Conservation (phyloP, 2,888 invertebrate genomes). For the Sinohyriopsis cumingii region DNA sequence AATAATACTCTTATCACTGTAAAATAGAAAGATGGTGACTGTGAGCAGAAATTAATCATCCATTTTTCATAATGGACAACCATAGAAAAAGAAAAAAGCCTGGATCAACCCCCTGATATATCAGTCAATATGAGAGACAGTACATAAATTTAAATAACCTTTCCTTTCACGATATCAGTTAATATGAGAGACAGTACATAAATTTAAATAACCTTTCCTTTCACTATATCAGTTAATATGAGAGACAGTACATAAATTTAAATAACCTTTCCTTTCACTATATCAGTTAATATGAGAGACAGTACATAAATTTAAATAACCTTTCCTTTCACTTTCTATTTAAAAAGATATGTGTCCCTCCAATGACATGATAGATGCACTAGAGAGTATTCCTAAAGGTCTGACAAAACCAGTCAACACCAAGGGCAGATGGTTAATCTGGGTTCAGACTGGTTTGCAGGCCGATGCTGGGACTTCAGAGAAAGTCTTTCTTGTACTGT, state of each 20-base stretch:
- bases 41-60: too few species aligned
- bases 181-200: too few species aligned
- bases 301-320: neutral
- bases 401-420: conserved; percentile 27
- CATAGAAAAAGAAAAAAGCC: too few species aligned
- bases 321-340: neutral
- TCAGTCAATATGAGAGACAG: too few species aligned
- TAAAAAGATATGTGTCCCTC: conserved; percentile 16
- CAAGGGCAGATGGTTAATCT: conserved; percentile 46
- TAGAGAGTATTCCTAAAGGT: conserved; percentile 33
- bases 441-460: conserved; percentile 51
- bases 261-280: too few species aligned
- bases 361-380: conserved; percentile 22
- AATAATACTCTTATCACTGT: too few species aligned
- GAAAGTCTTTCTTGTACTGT: conserved; percentile 56
- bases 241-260: too few species aligned
- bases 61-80: too few species aligned
- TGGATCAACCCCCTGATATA: too few species aligned
- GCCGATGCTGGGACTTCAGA: conserved; percentile 51
- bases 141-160: neutral
- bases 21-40: too few species aligned
- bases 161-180: too few species aligned
- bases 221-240: neutral
- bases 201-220: neutral
- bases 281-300: too few species aligned